Conservation (phyloP, 2,797 vertebrate species). For the Lepus townsendii region DNA sequence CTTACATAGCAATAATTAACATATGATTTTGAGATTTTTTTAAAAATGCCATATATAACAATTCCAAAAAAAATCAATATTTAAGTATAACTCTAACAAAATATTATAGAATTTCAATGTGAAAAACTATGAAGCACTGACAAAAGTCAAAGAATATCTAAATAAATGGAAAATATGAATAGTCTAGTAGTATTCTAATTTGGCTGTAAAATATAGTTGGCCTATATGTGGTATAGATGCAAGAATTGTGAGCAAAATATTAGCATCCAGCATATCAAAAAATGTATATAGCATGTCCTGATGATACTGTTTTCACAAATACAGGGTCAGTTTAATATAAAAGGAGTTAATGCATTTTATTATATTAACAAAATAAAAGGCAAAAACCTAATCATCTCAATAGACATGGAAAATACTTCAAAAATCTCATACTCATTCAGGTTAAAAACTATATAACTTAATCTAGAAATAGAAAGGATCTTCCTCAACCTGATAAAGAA, state of each 20-base stretch:
- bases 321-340: background rate
- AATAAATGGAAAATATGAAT: background rate
- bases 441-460: conserved; percentile 13
- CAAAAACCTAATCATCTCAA: conserved; percentile 13
- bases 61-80: background rate
- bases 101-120: background rate
- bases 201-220: background rate
- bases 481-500: background rate
- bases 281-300: background rate
- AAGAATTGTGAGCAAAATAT: background rate
- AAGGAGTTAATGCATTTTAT: background rate
- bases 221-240: background rate
- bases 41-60: background rate
- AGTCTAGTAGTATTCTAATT: background rate
- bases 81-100: background rate
- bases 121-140: background rate
- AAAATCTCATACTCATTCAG: background rate
- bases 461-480: background rate
- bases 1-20: background rate
- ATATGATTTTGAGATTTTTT: background rate
- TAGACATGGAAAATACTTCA: background rate
- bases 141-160: background rate
- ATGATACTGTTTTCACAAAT: background rate
- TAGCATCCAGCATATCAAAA: background rate
- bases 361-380: conserved; percentile 13